Evolutionary conservation across 2,113 vertebrate species (phyloP), one percentile per base, ranked within the genome.

Genomic region (Oreochromis spilurus): DNA sequence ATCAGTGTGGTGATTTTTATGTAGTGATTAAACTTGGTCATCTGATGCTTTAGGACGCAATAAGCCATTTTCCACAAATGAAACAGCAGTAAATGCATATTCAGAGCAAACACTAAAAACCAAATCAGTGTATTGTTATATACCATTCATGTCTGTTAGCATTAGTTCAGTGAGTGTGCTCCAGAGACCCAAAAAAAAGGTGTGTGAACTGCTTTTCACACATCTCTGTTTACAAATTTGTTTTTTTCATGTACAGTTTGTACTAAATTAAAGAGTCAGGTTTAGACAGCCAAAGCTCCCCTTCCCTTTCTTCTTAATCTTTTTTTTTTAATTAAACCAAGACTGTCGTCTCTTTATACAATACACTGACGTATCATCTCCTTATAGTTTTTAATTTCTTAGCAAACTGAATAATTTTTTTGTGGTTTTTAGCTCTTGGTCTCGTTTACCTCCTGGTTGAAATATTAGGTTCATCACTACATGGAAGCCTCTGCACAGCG

Each of bases 211-310:
- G 45, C 17, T 50, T 19, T 31, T 77, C 26, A 31, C 72, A 77
- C 24, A 31, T 3, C 45, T 31, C 26, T 77, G 72, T 77, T 50
- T 50, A 31, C 72, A 50, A 31, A 77, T 50, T 19, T 19, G 24
- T 19, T 52, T 77, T 77, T 52, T 52, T 77, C 72, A 77, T 52
- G 10, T 77, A 77, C 72, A 77, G 72, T 77, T 77, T 52, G 6
- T 48, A 34, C 6, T 31, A 77, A 31, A 52, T 50, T 77, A 52
- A 77, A 52, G 72, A 52, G 26, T 52, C 17, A 13, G 72, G 17
- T 52, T 77, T 77, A 29, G 72, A 52, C 45, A 52, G 26, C 45
- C 17, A 77, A 77, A 52, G 45, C 45, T 52, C 24, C 43, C 16
- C 16, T 31, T 31, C 24, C 16, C 24, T 77, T 48, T 77, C 43